Evolutionary conservation across 2,888 invertebrate species (phyloP).

Genomic region (Phyto melanocephala): DNA sequence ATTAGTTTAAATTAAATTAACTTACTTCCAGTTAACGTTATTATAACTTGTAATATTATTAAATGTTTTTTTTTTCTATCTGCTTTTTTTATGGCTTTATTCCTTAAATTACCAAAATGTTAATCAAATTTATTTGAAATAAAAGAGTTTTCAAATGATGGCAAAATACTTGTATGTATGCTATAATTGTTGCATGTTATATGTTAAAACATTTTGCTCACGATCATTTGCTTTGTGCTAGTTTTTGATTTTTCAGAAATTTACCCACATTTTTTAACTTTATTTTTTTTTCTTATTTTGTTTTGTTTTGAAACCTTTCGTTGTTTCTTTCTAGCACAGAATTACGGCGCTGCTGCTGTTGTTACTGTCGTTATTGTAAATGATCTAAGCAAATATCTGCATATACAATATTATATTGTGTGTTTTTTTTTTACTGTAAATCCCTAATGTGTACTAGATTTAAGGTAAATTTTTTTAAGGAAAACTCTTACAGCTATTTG

Average conservation of each 20-base stretch:
- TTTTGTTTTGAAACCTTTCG: neutral
- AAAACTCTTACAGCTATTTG: no score
- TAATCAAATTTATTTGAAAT: no score
- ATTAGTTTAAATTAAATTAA: conserved; percentile 47
- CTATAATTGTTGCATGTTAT: neutral
- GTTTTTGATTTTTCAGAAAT: neutral
- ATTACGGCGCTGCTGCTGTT: conserved; percentile 32
- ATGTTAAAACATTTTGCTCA: conserved; percentile 9
- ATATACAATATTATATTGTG: conserved; percentile 31
- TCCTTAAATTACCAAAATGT: no score
- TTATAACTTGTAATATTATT: neutral
- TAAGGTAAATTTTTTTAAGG: no score
- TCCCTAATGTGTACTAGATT: conserved; percentile 11
- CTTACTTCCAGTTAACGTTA: conserved; percentile 7
- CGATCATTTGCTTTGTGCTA: conserved; percentile 1
- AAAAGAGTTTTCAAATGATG: no score
- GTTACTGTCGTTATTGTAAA: conserved; percentile 38
- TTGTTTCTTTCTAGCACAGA: conserved; percentile 52
- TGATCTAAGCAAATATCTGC: conserved; percentile 29
- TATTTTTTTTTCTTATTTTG: neutral
- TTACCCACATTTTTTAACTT: no score
- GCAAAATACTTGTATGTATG: neutral
- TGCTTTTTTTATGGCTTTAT: neutral
- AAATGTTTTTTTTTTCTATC: conserved; percentile 12
- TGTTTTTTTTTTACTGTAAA: conserved; percentile 6